These are phyloP conservation scores for Notarius quadriscutis DNA, from an alignment of 2,113 vertebrate species.

Conservation along the genomic window DNA sequence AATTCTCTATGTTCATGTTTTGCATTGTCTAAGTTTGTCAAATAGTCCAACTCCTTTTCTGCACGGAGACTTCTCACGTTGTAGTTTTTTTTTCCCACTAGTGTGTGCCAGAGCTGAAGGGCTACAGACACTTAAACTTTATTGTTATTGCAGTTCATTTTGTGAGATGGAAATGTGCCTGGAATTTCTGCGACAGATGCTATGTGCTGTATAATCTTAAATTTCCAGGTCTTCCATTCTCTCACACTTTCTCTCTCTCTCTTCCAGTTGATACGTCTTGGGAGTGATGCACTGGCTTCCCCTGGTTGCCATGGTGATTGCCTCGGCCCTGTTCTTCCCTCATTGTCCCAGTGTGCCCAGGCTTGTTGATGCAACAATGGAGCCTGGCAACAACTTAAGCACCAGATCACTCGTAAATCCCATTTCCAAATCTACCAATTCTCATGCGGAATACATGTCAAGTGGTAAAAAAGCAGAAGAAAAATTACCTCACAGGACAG, in stretches of 20 bases:
- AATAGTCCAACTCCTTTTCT: neutral
- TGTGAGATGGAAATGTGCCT: neutral
- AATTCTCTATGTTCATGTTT: neutral
- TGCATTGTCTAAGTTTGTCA: neutral
- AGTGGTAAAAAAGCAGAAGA: neutral
- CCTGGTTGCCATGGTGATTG: slow-evolving; percentile 85
- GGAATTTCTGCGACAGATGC: neutral
- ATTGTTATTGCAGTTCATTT: slow-evolving; percentile 4
- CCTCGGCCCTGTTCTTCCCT: slow-evolving; percentile 80
- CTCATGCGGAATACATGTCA: slow-evolving; percentile 43
- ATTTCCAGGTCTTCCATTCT: neutral
- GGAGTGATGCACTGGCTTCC: slow-evolving; percentile 86
- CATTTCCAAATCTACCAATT: slow-evolving; percentile 36
- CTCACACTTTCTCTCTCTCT: neutral
- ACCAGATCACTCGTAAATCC: slow-evolving; percentile 39
- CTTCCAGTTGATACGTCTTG: slow-evolving; percentile 77
- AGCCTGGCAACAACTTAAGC: slow-evolving; percentile 59
- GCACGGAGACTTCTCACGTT: neutral
- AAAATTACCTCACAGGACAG: slow-evolving; percentile 14
- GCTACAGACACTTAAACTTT: neutral
- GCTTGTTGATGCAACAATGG: slow-evolving; percentile 61
- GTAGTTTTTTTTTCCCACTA: slow-evolving; percentile 4
- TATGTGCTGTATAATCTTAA: neutral
- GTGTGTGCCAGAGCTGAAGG: slow-evolving; percentile 5
- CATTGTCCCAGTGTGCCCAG: slow-evolving; percentile 67